Percentiles rank a stretch among this genome's conserved stretches.
These are phyloP conservation scores for Theocolax elegans DNA, from an alignment of 1,140 invertebrate species.

Conservation along the genomic window DNA sequence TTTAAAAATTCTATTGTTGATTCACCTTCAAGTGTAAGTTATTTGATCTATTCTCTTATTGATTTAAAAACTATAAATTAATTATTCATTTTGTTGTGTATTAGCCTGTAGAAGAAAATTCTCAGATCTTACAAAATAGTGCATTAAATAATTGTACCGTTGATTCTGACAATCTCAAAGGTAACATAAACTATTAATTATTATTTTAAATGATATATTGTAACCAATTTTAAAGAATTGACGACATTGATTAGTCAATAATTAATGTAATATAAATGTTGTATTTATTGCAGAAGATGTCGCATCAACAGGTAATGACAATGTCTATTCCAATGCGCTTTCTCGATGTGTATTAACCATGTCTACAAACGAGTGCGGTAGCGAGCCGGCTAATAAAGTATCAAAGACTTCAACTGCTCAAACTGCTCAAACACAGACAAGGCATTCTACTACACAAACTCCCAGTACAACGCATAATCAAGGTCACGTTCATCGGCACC, in stretches of 20 bases:
- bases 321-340: too few species aligned
- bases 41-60: too few species aligned
- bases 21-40: not conserved
- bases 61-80: too few species aligned
- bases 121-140: slow-evolving; percentile 31
- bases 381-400: slow-evolving; percentile 30
- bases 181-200: slow-evolving; percentile 9
- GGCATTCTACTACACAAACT: slow-evolving; percentile 64
- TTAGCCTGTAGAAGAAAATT: slow-evolving; percentile 28
- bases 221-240: too few species aligned
- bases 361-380: not conserved
- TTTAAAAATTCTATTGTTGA: slow-evolving; percentile 1
- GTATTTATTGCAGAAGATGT: not conserved
- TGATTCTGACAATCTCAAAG: slow-evolving; percentile 16
- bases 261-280: too few species aligned
- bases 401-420: slow-evolving; percentile 20
- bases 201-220: not conserved
- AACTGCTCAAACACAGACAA: slow-evolving; percentile 56
- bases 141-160: not conserved
- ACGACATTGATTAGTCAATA: too few species aligned
- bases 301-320: not conserved
- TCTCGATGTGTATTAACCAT: slow-evolving; percentile 1
- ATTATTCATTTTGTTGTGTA: not conserved
- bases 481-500: slow-evolving; percentile 39
- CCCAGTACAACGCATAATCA: slow-evolving; percentile 53